These are phyloP conservation scores for Callospermophilus lateralis DNA, from an alignment of 2,113 vertebrate genomes.

Conservation along the genomic window DNA sequence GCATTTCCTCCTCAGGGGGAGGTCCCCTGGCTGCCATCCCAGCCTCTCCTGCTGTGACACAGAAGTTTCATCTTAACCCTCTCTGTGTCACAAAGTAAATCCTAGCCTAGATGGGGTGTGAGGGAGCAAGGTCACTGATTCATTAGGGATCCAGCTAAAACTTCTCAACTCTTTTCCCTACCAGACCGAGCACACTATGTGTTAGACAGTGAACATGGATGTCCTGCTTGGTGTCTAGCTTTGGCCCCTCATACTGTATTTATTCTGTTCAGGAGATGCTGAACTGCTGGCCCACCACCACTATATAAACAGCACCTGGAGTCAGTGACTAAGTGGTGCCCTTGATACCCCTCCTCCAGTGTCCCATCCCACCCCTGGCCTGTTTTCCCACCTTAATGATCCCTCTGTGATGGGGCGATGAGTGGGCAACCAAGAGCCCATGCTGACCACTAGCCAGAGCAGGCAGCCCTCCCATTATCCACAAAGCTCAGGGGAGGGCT, in stretches of 20 bases:
- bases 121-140: not conserved
- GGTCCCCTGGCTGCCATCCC: not conserved
- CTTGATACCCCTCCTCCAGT: not conserved
- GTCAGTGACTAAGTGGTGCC: constrained; percentile 37
- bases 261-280: constrained; percentile 38
- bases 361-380: not conserved
- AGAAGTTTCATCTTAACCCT: constrained; percentile 59
- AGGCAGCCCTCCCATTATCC: constrained; percentile 66
- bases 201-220: no score
- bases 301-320: constrained; percentile 51
- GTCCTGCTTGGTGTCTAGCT: constrained; percentile 60
- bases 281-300: not conserved
- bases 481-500: constrained; percentile 38
- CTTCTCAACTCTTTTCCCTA: not conserved
- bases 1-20: constrained; percentile 7
- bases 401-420: constrained; percentile 50
- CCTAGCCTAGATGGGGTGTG: not conserved
- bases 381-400: constrained; percentile 61
- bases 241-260: not conserved
- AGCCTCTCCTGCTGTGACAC: constrained; percentile 22
- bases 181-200: not conserved
- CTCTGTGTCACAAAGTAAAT: constrained; percentile 34
- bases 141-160: not conserved
- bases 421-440: constrained; percentile 65
- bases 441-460: constrained; percentile 41